phyloP scores from a whole-genome alignment of 1,140 invertebrate species.

The Harlomillsia oculata region DNA sequence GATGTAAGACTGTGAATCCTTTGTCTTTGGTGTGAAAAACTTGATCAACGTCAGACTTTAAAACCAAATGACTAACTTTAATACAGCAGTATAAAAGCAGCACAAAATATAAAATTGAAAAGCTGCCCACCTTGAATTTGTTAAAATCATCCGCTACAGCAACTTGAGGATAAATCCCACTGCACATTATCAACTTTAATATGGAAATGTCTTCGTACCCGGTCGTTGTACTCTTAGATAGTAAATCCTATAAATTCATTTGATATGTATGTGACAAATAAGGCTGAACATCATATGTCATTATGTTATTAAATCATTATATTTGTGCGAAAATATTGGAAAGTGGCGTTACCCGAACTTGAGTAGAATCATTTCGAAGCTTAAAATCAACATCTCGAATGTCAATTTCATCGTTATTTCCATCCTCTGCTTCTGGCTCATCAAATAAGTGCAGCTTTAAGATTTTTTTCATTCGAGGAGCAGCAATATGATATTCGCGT shows the following conservation, averaged over 20 bases:
- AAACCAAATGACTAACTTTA: neutral
- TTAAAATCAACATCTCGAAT: conserved; percentile 87
- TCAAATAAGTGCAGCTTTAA: conserved; percentile 49
- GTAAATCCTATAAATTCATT: conserved; percentile 46
- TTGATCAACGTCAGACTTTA: conserved; percentile 67
- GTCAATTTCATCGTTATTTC: conserved; percentile 51
- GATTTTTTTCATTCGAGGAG: conserved; percentile 60
- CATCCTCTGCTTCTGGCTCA: conserved; percentile 50
- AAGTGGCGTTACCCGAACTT: conserved; percentile 49
- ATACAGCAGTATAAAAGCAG: neutral
- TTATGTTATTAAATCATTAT: neutral
- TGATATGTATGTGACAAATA: neutral
- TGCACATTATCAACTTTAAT: conserved; percentile 78
- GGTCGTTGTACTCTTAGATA: conserved; percentile 58
- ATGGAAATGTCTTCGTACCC: conserved; percentile 75
- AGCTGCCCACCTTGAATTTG: conserved; percentile 61
- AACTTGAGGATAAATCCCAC: conserved; percentile 87
- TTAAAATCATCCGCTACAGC: conserved; percentile 88
- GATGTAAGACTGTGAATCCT: conserved; percentile 81
- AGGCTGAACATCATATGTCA: neutral
- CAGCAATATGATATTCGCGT: conserved; percentile 54
- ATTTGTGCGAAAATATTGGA: neutral
- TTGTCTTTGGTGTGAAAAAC: conserved; percentile 87
- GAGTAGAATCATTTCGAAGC: conserved; percentile 58
- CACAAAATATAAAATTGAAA: neutral